phyloP scores from a whole-genome alignment of 2,888 invertebrate species.

The Lycophotia porphyrea region DNA sequence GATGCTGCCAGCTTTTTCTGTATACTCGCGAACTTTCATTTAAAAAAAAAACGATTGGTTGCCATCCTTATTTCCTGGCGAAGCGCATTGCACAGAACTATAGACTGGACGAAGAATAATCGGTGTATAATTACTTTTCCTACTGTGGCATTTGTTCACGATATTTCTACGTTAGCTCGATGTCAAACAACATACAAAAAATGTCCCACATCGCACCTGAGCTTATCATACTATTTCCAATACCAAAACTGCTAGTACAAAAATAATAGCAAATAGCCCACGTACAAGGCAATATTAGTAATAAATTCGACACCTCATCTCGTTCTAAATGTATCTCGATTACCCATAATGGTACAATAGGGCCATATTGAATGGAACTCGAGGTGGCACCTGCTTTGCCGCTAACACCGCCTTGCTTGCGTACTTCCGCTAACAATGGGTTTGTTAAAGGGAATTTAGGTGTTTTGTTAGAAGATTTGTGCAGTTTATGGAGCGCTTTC shows the following conservation, averaged over 20 bases:
- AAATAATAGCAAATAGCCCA: constrained; percentile 64
- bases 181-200: constrained; percentile 17
- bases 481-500: constrained; percentile 21
- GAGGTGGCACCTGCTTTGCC: constrained; percentile 81
- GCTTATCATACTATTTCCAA: constrained; percentile 48
- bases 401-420: constrained; percentile 71
- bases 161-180: not conserved
- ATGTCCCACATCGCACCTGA: constrained; percentile 24
- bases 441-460: constrained; percentile 49
- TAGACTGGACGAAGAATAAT: no score
- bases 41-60: no score
- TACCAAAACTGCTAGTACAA: constrained; percentile 50
- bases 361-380: constrained; percentile 78
- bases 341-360: constrained; percentile 86
- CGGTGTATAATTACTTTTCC: not conserved
- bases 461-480: constrained; percentile 38
- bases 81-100: no score
- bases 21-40: no score
- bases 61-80: no score
- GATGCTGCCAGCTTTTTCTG: no score
- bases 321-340: constrained; percentile 81
- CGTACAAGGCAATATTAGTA: constrained; percentile 70
- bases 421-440: constrained; percentile 69
- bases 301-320: constrained; percentile 83
- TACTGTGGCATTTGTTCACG: not conserved